phyloP scores from a whole-genome alignment of 2,113 vertebrate species.

The Campylomormyrus numenius region DNA sequence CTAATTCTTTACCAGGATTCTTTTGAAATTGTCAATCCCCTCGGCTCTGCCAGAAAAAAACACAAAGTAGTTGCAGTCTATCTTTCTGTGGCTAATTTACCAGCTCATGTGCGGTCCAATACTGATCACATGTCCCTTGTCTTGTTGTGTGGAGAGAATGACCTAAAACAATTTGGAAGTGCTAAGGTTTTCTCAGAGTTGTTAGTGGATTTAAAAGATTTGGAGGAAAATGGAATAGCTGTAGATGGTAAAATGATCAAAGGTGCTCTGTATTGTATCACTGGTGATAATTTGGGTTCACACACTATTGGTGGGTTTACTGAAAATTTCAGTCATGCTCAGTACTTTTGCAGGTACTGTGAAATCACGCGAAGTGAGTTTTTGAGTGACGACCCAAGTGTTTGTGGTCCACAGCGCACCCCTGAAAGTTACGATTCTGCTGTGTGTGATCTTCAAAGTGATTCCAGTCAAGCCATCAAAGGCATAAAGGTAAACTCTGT shows the following conservation, averaged over 20 bases:
- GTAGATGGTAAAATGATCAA: constrained; percentile 8
- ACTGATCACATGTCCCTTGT: not conserved
- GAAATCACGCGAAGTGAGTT: constrained; percentile 30
- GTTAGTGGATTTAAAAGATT: not conserved
- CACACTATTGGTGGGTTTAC: constrained; percentile 31
- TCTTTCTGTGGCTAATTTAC: not conserved
- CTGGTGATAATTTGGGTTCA: constrained; percentile 1
- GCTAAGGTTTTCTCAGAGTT: not conserved
- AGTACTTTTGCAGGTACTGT: constrained; percentile 36
- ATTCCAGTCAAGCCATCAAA: not conserved
- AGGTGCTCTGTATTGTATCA: constrained; percentile 26
- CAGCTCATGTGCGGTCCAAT: no score
- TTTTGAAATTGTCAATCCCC: no score
- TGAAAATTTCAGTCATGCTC: constrained; percentile 29
- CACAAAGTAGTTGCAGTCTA: no score
- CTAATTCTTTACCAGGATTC: not conserved
- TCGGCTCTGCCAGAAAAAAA: not conserved
- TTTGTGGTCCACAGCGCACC: constrained; percentile 28
- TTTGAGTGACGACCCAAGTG: constrained; percentile 25
- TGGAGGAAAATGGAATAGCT: not conserved
- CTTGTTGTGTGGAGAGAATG: not conserved
- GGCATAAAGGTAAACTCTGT: no score
- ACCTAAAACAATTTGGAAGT: not conserved
- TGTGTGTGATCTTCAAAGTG: constrained; percentile 20
- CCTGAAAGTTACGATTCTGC: constrained; percentile 29